Conservation (phyloP, 2,797 vertebrate species). For the Rhinogobio ventralis region DNA sequence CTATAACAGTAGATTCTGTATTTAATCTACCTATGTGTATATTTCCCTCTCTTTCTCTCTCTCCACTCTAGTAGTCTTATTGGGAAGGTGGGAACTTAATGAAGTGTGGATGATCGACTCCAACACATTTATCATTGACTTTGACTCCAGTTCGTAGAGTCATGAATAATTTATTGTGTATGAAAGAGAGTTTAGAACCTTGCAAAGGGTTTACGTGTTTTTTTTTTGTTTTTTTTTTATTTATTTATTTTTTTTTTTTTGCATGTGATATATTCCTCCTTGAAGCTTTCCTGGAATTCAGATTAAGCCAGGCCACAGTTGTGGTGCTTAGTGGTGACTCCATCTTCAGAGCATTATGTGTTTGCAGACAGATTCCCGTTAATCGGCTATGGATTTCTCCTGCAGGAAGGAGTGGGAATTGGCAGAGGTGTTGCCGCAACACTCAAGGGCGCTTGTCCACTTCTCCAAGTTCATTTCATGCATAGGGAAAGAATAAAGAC, state of each 20-base stretch:
- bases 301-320: constrained; percentile 62
- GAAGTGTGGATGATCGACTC: constrained; percentile 76
- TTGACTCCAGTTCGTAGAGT: constrained; percentile 76
- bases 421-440: background rate
- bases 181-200: constrained; percentile 77
- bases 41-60: constrained; percentile 28
- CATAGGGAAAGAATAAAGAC: constrained; percentile 2
- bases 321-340: constrained; percentile 23
- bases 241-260: background rate
- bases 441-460: constrained; percentile 27
- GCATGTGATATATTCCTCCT: constrained; percentile 76
- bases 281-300: constrained; percentile 72
- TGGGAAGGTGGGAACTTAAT: constrained; percentile 69
- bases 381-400: constrained; percentile 54
- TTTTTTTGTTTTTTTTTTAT: too few relatives aligned
- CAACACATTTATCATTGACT: constrained; percentile 77
- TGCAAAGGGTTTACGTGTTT: constrained; percentile 29
- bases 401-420: background rate
- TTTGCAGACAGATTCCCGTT: constrained; percentile 59
- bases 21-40: constrained; percentile 29
- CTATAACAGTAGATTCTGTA: constrained; percentile 1
- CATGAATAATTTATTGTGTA: constrained; percentile 80
- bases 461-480: background rate
- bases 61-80: constrained; percentile 39
- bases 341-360: constrained; percentile 39